Percentiles rank a stretch among this genome's conserved stretches.
Evolutionary conservation across 1,140 invertebrate species (phyloP).

Genomic region (Drosophila nebulosa): DNA sequence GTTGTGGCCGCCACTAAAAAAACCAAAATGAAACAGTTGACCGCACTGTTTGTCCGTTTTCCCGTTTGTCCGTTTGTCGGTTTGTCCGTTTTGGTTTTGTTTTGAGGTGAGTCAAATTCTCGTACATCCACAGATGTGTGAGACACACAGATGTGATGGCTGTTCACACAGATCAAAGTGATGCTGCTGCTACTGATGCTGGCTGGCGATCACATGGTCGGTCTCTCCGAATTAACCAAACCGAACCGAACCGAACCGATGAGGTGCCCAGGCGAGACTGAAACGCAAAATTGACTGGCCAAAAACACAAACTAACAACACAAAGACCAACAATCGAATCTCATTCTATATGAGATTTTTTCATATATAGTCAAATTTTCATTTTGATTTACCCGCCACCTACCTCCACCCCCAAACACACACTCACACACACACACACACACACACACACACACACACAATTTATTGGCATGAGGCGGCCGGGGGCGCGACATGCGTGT

Average conservation of each 20-base stretch:
- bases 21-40: slow-evolving; percentile 32
- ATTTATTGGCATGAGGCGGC: background rate
- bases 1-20: background rate
- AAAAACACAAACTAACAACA: slow-evolving; percentile 15
- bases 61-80: no score
- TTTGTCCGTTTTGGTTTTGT: background rate
- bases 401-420: no score
- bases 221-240: slow-evolving; percentile 29
- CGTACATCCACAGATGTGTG: slow-evolving; percentile 8
- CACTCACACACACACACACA: no score
- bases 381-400: slow-evolving; percentile 21
- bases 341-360: slow-evolving; percentile 61
- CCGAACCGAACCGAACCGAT: slow-evolving; percentile 55
- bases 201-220: slow-evolving; percentile 45
- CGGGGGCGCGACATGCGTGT: slow-evolving; percentile 6
- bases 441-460: no score
- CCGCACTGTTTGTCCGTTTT: slow-evolving; percentile 31
- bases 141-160: slow-evolving; percentile 35
- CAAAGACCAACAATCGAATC: slow-evolving; percentile 41
- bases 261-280: slow-evolving; percentile 68
- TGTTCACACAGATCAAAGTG: slow-evolving; percentile 32
- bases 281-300: slow-evolving; percentile 28
- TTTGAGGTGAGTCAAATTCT: slow-evolving; percentile 38
- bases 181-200: background rate
- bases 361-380: slow-evolving; percentile 45